Conservation (phyloP, 2,888 invertebrate genomes). For the Spilarctia lutea region DNA sequence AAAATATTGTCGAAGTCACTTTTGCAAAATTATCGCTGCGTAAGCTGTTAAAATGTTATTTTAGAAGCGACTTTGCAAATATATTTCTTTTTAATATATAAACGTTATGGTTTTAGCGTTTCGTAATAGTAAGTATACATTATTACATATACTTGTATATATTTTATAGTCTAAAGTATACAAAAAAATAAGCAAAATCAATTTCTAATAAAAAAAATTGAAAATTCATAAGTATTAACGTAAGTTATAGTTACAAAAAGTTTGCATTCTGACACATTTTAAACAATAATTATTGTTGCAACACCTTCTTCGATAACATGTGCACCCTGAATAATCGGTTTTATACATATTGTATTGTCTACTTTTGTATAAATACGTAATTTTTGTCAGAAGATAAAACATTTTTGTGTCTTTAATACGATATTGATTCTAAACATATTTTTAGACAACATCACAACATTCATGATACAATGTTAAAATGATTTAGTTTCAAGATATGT, state of each 20-base stretch:
- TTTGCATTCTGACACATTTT: neutral
- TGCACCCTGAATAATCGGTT: conserved; percentile 69
- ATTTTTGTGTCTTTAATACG: neutral
- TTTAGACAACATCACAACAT: neutral
- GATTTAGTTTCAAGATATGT: conserved; percentile 20
- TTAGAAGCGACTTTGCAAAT: conserved; percentile 2
- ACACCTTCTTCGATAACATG: conserved; percentile 39
- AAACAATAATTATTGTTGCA: conserved; percentile 20
- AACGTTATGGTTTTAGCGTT: neutral
- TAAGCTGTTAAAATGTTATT: conserved; percentile 28
- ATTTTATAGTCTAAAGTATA: neutral
- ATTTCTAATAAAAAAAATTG: neutral
- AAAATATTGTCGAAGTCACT: conserved; percentile 82
- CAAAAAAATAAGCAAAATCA: neutral
- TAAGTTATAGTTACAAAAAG: neutral
- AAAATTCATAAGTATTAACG: neutral
- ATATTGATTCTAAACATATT: neutral
- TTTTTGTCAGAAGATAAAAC: neutral
- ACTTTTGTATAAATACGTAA: conserved; percentile 3
- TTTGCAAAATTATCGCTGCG: conserved; percentile 59
- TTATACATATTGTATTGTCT: conserved; percentile 24
- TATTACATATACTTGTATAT: neutral
- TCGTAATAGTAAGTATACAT: neutral
- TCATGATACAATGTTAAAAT: conserved; percentile 16
- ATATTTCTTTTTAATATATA: neutral